Percentiles rank a stretch among this genome's conserved stretches.
phyloP scores from a whole-genome alignment of 1,140 invertebrate genomes.

The Metaphire vulgaris region DNA sequence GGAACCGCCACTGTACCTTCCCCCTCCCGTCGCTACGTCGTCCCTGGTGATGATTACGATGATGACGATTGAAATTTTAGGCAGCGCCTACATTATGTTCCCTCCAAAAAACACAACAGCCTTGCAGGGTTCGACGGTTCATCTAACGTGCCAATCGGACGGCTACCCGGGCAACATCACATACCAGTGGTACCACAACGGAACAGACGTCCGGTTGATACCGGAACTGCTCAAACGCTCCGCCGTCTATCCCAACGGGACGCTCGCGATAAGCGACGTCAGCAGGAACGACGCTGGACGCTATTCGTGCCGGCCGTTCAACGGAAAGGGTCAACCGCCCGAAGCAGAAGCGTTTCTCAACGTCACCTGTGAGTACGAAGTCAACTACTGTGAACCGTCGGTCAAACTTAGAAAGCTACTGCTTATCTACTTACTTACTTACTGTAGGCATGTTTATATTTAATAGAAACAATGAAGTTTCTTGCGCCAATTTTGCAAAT shows the following conservation, averaged over 20 bases:
- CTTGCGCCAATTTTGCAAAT: too few species aligned
- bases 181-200: conserved; percentile 70
- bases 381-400: too few species aligned
- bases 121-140: conserved; percentile 83
- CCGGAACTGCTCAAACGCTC: conserved; percentile 60
- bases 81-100: conserved; percentile 74
- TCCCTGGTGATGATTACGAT: too few species aligned
- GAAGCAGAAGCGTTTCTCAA: conserved; percentile 17
- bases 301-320: conserved; percentile 4
- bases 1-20: too few species aligned
- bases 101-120: conserved; percentile 92
- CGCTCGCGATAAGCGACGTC: conserved; percentile 5
- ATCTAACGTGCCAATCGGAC: conserved; percentile 89
- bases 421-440: too few species aligned
- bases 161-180: conserved; percentile 91
- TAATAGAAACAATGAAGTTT: too few species aligned
- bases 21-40: too few species aligned
- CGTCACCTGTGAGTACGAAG: conserved; percentile 4
- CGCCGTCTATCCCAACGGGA: conserved; percentile 52
- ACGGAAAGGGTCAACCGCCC: neutral
- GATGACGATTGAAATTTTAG: too few species aligned
- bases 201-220: conserved; percentile 59
- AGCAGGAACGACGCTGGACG: neutral
- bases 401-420: too few species aligned
- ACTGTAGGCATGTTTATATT: too few species aligned